Evolutionary conservation across 2,797 vertebrate species (phyloP).

Genomic region (Sparidentex hasta): DNA sequence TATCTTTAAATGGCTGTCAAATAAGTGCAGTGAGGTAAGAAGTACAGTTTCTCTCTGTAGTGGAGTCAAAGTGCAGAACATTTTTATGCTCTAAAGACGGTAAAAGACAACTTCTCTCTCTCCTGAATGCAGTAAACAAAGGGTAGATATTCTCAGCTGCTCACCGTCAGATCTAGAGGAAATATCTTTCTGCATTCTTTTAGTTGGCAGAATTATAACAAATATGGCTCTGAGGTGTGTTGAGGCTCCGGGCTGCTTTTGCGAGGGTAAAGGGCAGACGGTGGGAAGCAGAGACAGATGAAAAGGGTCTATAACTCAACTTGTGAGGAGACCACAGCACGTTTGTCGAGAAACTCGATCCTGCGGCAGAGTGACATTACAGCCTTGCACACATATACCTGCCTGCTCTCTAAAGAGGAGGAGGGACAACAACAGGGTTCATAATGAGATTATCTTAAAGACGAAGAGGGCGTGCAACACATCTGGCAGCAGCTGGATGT

Average conservation of each 20-base stretch:
- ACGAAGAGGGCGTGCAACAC: slow-evolving; percentile 36
- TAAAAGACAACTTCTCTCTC: neutral
- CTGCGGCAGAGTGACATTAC: slow-evolving; percentile 10
- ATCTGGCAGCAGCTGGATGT: slow-evolving; percentile 75
- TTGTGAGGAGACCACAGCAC: slow-evolving; percentile 3
- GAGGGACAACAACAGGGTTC: slow-evolving; percentile 8
- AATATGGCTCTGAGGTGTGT: neutral
- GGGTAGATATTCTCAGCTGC: neutral
- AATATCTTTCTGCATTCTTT: neutral
- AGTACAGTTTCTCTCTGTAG: neutral
- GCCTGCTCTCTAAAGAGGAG: slow-evolving; percentile 5
- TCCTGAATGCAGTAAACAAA: neutral
- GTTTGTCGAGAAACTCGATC: slow-evolving; percentile 27
- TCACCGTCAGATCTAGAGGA: neutral
- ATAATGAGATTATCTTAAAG: slow-evolving; percentile 34
- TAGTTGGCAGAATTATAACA: neutral
- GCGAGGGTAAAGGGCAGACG: slow-evolving; percentile 25
- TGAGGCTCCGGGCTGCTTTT: neutral
- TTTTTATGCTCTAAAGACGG: neutral
- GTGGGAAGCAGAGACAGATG: slow-evolving; percentile 40
- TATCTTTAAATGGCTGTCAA: neutral
- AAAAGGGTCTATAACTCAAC: slow-evolving; percentile 45
- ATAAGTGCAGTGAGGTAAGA: neutral
- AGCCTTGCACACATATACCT: slow-evolving; percentile 25
- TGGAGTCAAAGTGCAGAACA: neutral